These are phyloP conservation scores for Syngnathus acus DNA, from an alignment of 2,797 vertebrate species.

Conservation along the genomic window DNA sequence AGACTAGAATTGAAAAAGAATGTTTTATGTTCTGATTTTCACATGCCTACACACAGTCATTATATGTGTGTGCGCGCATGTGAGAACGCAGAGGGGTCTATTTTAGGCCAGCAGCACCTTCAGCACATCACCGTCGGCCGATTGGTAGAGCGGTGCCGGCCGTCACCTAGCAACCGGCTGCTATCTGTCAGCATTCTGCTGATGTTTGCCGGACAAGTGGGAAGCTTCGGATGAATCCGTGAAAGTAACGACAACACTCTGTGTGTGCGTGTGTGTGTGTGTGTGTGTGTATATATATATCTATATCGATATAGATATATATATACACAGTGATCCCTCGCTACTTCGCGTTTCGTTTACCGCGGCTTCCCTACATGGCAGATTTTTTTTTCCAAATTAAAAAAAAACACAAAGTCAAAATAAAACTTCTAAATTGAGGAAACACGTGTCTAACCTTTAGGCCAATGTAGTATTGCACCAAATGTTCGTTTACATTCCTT, in stretches of 20 bases:
- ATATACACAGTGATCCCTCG: too few relatives aligned
- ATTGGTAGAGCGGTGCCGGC: neutral
- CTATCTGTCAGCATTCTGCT: constrained; percentile 8
- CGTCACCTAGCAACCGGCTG: constrained; percentile 4
- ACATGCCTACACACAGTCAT: neutral
- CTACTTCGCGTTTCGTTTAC: too few relatives aligned
- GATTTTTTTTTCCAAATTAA: too few relatives aligned
- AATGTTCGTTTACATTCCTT: too few relatives aligned
- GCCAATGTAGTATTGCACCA: too few relatives aligned
- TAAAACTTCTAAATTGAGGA: too few relatives aligned
- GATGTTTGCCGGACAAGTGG: neutral
- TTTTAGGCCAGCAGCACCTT: constrained; percentile 1
- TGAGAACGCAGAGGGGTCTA: constrained; percentile 1
- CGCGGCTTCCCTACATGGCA: too few relatives aligned
- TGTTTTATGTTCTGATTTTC: neutral
- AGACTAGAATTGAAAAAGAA: neutral
- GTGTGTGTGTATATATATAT: too few relatives aligned
- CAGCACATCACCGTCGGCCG: neutral
- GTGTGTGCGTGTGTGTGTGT: too few relatives aligned
- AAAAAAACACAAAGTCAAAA: too few relatives aligned
- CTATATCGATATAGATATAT: too few relatives aligned
- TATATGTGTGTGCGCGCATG: neutral
- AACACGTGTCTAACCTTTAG: too few relatives aligned
- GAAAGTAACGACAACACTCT: neutral
- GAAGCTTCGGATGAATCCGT: neutral